A percentile compares a stretch with the other conserved stretches of the same genome.
phyloP scores from a whole-genome alignment of 2,888 invertebrate genomes.

The Acronicta alni region DNA sequence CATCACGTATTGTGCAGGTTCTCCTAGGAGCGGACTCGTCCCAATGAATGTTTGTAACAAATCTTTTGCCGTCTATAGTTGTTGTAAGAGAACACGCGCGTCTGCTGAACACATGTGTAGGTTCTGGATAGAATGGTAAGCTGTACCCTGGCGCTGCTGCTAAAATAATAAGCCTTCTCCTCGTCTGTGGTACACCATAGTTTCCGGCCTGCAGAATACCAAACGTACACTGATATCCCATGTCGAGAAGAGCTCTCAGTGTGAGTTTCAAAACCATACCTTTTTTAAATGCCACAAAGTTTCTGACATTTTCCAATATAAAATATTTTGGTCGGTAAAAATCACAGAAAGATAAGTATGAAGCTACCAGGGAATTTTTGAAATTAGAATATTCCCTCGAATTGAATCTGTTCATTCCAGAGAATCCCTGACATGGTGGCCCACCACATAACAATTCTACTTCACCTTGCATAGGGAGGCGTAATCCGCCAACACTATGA shows the following conservation, averaged over 20 bases:
- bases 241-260: conserved; percentile 92
- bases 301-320: conserved; percentile 95
- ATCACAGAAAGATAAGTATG: conserved; percentile 95
- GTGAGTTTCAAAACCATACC: conserved; percentile 95
- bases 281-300: conserved; percentile 95
- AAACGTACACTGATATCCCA: conserved; percentile 96
- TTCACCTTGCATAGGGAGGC: conserved; percentile 93
- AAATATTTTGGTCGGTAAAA: conserved; percentile 95
- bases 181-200: conserved; percentile 95
- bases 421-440: conserved; percentile 97
- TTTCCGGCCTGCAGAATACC: conserved; percentile 96
- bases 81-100: conserved; percentile 90
- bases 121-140: conserved; percentile 94
- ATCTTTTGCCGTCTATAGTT: conserved; percentile 84
- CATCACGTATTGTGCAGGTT: conserved; percentile 94
- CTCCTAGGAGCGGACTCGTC: conserved; percentile 92
- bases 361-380: conserved; percentile 95
- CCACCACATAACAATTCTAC: conserved; percentile 96
- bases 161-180: conserved; percentile 93
- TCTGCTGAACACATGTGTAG: conserved; percentile 93
- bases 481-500: conserved; percentile 84
- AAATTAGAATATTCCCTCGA: conserved; percentile 95
- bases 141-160: conserved; percentile 94
- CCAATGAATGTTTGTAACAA: conserved; percentile 89
- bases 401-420: conserved; percentile 96